Conservation (phyloP, 2,797 vertebrate genomes). For the Enteromius trimaculatus region DNA sequence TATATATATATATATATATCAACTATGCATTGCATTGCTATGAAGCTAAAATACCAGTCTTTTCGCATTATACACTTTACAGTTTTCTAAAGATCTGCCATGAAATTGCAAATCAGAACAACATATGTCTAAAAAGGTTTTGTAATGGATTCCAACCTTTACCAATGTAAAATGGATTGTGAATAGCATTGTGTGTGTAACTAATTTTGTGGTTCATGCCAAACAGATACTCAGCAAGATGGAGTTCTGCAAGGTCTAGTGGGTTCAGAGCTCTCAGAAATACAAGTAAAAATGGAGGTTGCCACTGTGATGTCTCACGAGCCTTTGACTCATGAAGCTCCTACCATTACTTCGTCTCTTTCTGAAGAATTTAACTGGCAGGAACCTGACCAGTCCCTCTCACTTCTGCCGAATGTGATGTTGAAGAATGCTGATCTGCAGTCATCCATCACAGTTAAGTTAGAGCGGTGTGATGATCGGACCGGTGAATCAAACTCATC, state of each 20-base stretch:
- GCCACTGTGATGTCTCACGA: conserved; percentile 3
- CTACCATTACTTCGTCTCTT: not conserved
- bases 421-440: not conserved
- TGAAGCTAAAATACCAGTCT: no score
- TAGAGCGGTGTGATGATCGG: not conserved
- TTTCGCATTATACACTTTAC: no score
- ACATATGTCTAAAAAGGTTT: not conserved
- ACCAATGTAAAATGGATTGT: not conserved
- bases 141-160: not conserved
- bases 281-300: conserved; percentile 25
- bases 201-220: conserved; percentile 9
- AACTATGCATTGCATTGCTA: no score
- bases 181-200: not conserved
- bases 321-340: not conserved
- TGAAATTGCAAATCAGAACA: not conserved
- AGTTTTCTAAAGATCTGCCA: not conserved
- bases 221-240: conserved; percentile 8
- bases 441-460: not conserved
- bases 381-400: not conserved
- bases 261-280: conserved; percentile 17
- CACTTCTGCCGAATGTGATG: conserved; percentile 3
- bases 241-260: not conserved
- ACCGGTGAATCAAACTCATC: not conserved
- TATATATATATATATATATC: no score
- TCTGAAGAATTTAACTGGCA: conserved; percentile 2